phyloP scores from a whole-genome alignment of 2,113 vertebrate genomes.

The Hoplias malabaricus region DNA sequence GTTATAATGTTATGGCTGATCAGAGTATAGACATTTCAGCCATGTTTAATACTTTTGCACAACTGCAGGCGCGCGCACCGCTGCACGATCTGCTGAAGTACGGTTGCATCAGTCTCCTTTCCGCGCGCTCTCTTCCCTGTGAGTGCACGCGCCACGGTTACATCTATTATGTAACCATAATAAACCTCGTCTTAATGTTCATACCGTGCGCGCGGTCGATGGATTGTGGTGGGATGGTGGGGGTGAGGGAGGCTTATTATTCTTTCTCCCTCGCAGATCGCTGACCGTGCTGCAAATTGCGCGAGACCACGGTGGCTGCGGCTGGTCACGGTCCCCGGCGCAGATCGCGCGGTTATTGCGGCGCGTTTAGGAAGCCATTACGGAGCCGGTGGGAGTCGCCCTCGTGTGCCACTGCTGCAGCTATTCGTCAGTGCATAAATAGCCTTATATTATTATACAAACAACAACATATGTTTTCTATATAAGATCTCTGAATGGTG shows the following conservation, averaged over 20 bases:
- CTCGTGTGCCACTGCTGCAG: too few species aligned
- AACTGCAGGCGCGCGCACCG: background rate
- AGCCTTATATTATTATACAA: too few species aligned
- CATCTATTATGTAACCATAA: constrained; percentile 61
- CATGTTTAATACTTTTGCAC: background rate
- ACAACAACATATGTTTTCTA: too few species aligned
- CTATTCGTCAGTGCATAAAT: too few species aligned
- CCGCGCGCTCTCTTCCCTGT: background rate
- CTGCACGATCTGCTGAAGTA: background rate
- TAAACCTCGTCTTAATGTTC: constrained; percentile 30
- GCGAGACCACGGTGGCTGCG: constrained; percentile 35
- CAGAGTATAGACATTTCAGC: background rate
- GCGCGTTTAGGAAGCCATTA: constrained; percentile 20
- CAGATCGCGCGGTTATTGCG: constrained; percentile 27
- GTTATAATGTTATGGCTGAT: too few species aligned
- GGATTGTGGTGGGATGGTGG: background rate
- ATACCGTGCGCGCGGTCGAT: background rate
- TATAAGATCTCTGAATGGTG: too few species aligned
- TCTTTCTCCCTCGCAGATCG: constrained; percentile 15
- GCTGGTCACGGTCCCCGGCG: constrained; percentile 23
- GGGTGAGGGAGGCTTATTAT: constrained; percentile 12
- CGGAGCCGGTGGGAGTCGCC: constrained; percentile 12
- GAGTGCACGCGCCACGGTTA: constrained; percentile 45
- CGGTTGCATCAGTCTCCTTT: constrained; percentile 18
- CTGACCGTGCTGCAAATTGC: constrained; percentile 34